Evolutionary conservation across 2,888 invertebrate species (phyloP), one percentile per base, ranked within the genome.

Genomic region (Deroplatys truncata): DNA sequence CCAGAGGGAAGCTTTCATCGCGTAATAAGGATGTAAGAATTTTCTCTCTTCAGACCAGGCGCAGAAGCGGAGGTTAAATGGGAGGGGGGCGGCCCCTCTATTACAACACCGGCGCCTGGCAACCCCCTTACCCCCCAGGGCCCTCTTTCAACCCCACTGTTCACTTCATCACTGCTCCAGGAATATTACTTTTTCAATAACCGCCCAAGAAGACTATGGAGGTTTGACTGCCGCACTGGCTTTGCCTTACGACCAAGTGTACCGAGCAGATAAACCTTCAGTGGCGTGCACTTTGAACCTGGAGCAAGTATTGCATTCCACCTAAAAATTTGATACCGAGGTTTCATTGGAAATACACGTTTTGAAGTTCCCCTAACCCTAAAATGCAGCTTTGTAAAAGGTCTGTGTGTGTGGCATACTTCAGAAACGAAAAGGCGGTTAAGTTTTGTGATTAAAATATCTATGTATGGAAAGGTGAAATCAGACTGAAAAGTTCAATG

Each of bases 111-210:
- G 56, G 13, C 56, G 56, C 56, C 56, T 20, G 28, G 72, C 86
- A n/a, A 20, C 84, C 31, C 43, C 43, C 31, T 85, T 85, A n/a
- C 84, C 9, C 84, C 84, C 86, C 10, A 86, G 86, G 86, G 86
- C 72, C 56, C 86, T 86, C 86, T 86, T 86, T 86, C 86, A 86
- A 82, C 82, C 56, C 56, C 86, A 20, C 72, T 72, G 86, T 82
- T 86, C 86, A 86, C 86, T 86, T 86, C 86, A 86, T 86, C 86
- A 86, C 86, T 56, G 86, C 86, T 72, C 56, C 10, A 86, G 86
- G 86, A 86, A 86, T 86, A 86, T 86, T 87, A 83, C 83, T 87
- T 87, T 87, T 87, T 87, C 87, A 87, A 87, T 87, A 87, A 83
- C 82, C 83, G 43, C 1, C 35, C 87, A 43, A 43, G 56, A 72